Base-by-base conservation (phyloP, 2,888 invertebrate genomes). In the Acanthosepion esculentum region DNA sequence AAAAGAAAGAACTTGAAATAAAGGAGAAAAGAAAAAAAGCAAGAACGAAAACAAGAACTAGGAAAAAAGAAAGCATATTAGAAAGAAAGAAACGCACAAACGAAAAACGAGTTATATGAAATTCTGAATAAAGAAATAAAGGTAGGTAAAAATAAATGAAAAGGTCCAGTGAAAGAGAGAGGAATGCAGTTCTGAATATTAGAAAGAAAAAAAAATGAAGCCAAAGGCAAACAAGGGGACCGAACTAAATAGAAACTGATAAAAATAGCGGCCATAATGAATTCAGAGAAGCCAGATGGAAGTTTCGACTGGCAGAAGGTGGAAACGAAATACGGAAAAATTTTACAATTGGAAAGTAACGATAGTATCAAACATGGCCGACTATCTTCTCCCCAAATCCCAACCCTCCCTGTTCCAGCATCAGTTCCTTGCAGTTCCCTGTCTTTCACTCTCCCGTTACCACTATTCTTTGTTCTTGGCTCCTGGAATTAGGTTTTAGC, bases 341-440 rank as follows among this genome's bases (percentile, higher is more conserved):
- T 78, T 78, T 78, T 12, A 10, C 78, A n/a, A 78, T 78, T 78
- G 78, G 78, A 78, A n/a, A n/a, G 78, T n/a, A 78, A 78, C n/a
- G 78, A 78, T 78, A 78, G 10, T 78, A 78, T 78, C 78, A 78
- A 78, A 78, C n/a, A 78, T 78, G 78, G 78, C 78, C n/a, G 78
- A n/a, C 78, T 2, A 78, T n/a, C n/a, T n/a, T 29, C n/a, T n/a
- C n/a, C 10, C n/a, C 15, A 12, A 18, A n/a, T n/a, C 78, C n/a
- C n/a, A n/a, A 20, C n/a, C 20, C n/a, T 15, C 2, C n/a, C n/a
- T 12, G 3, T 33, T 33, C 78, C n/a, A 8, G 4, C 15, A 12
- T 4, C 78, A 33, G 15, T 78, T 33, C 78, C n/a, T 12, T n/a
- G 10, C 78, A 4, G 12, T 4, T n/a, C 12, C n/a, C n/a, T 33